Percentiles rank a stretch among this genome's conserved stretches.
phyloP scores from a whole-genome alignment of 2,113 vertebrate genomes.

The Accipiter cooperii region DNA sequence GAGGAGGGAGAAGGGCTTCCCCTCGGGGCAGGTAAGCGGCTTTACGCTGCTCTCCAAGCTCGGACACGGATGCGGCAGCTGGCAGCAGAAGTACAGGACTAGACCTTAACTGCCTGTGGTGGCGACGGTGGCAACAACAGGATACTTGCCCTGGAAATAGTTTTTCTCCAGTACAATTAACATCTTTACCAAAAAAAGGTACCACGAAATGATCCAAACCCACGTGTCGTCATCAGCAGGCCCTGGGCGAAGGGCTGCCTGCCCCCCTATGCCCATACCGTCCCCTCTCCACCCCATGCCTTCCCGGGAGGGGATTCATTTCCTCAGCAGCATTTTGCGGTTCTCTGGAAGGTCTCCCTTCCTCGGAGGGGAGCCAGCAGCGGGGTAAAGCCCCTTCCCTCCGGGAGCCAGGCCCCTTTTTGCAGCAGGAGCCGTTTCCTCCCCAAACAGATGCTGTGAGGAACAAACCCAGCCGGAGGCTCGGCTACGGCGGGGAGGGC shows the following conservation, averaged over 20 bases:
- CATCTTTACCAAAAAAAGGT: not conserved
- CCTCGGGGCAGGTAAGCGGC: not conserved
- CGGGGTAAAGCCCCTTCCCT: not conserved
- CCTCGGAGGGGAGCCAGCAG: not conserved
- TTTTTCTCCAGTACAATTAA: not conserved
- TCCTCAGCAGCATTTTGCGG: not conserved
- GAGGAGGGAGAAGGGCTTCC: not conserved
- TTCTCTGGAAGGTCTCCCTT: not conserved
- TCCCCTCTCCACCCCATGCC: not conserved
- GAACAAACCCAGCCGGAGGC: not conserved
- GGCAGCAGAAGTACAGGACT: not conserved
- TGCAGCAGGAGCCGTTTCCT: not conserved
- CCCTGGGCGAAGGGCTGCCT: fast-evolving
- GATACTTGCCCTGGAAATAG: not conserved
- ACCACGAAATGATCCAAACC: not conserved
- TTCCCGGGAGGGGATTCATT: not conserved
- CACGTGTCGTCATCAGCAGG: fast-evolving
- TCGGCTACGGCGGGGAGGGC: not conserved
- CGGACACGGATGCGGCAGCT: fast-evolving
- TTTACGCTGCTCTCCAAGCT: not conserved
- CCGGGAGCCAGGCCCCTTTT: not conserved
- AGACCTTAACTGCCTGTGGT: not conserved
- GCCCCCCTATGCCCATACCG: not conserved
- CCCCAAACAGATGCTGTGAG: not conserved
- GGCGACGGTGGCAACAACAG: fast-evolving